Evolutionary conservation across 2,113 vertebrate genomes (phyloP), one percentile per base, ranked within the genome.

Genomic region (Ardeotis arabs): DNA sequence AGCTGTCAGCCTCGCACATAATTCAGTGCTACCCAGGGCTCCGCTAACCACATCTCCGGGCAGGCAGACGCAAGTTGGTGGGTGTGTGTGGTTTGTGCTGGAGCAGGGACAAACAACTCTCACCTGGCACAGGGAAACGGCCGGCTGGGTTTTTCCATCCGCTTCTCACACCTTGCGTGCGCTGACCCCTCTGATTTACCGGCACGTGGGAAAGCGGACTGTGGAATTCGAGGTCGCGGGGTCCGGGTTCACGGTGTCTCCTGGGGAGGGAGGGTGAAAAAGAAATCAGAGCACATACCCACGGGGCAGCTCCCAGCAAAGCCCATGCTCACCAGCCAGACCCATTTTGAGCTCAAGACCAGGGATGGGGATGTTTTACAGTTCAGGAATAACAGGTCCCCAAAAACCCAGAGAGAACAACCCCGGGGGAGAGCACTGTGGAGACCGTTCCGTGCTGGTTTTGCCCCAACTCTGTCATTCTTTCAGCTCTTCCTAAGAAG

Each of bases 201-300:
- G 41, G 19, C n/a, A 0, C 7, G 1, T 1, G 39, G 56, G 56
- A n/a, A 35, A 3, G 6, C 4, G 0, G n/a, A 2, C 13, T 37
- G n/a, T 0, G 2, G 20, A 10, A 5, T 2, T 28, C 4, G 24
- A 18, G 37, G 58, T 1, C 39, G 31, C 52, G 20, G 62, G 31
- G 50, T 10, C 31, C 8, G 55, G 2, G n/a, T 3, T 55, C 35
- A 11, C 7, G 47, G 2, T 12, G 3, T 9, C 23, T 76, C 49
- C 92, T 69, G 56, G 1, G 1, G 4, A 25, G 17, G 17, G 14
- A 2, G 14, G 10, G 3, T 24, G 28, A 52, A 44, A 60, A 14
- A 11, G 28, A 6, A 79, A 73, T 49, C 82, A 69, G 78, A 79
- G 62, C 66, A 3, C 2, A 0, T 7, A 27, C 7, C 33, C 37